Evolutionary conservation across 2,113 vertebrate genomes (phyloP), one percentile per base, ranked within the genome.

Genomic region (Deroptyus accipitrinus): DNA sequence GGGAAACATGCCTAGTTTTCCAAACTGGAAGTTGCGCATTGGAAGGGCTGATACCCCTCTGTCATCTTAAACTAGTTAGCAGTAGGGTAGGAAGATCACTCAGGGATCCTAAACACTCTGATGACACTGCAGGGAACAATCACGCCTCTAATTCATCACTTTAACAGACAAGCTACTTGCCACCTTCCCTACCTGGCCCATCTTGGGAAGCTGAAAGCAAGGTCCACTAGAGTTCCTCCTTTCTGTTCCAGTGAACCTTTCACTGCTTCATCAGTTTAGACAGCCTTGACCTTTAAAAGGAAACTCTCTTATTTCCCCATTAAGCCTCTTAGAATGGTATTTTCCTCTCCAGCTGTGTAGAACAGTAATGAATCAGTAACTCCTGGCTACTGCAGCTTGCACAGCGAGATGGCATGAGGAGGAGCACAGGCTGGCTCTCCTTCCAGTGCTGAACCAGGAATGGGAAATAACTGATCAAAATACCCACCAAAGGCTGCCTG

Each of bases 181-280:
- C 54, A 61, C 51, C 6, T 41, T 94, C 44, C 54, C n/a, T 33
- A 52, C 10, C 72, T 46, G 46, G 48, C 48, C 63, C 27, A 52
- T 16, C 41, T 3, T 13, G 44, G 62, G 41, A 19, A 67, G 30
- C 64, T 57, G 51, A 86, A 90, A 64, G 33, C 33, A 49, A 75
- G 6, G 33, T 59, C n/a, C 23, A 37, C 20, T 6, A 16, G 17
- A 16, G 22, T 20, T 91, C 70, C 39, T 55, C 0, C 1, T 85
- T 95, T 87, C 83, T 83, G 51, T 73, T 85, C 84, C 69, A 54
- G 69, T 73, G 42, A 87, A 69, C 41, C 33, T 88, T 80, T 80
- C 86, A 76, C 20, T 69, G 83, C 69, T 82, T 95, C 70, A 84
- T 39, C 78, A 79, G 41, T 44, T 72, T 25, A 76, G 63, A 90